Base-by-base conservation (phyloP, 1,140 invertebrate genomes). In the Caenorhabditis latens region DNA sequence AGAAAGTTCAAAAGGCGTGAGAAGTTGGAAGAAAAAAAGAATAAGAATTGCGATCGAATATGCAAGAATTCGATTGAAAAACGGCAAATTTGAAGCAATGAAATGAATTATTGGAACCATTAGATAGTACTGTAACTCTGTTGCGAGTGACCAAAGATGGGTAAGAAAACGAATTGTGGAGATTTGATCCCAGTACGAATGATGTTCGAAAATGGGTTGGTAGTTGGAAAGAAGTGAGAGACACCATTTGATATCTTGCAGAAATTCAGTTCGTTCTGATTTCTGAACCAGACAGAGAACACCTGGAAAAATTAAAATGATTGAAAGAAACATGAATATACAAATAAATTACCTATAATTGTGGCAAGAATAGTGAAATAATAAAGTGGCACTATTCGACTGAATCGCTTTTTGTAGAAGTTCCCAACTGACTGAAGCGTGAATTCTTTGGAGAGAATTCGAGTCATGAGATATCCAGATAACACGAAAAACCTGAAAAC, bases 381-480 rank as follows among this genome's bases (percentile, higher is more conserved):
- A 24, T 71, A 85, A 4, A 65, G 19, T 1, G 84, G 84, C 0
- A 85, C n/a, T 19, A 85, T 55, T 7, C 84, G 16, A 0, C 9
- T 46, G 16, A 85, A 85, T 16, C 84, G 58, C 5, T 67, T 85
- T 67, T 63, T 65, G 24, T 85, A 85, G 61, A 85, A 85, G 11
- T n/a, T 50, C 19, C n/a, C n/a, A 8, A 85, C 84, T 14, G 67
- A 43, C 3, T 21, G 7, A 19, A 53, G 2, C 16, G 67, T 61
- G 21, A 85, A 42, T 67, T 85, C 46, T n/a, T 50, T 71, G 3
- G 57, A 32, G 16, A 67, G 40, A 32, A 61, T 43, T 19, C 13
- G 67, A 3, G 84, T 50, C 58, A 85, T 85, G 16, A 85, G 21
- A 43, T 85, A 65, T 46, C 84, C 84, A 50, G 84, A 85, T n/a